Base-by-base conservation (phyloP, 2,888 invertebrate genomes). In the Sinelater perroti region DNA sequence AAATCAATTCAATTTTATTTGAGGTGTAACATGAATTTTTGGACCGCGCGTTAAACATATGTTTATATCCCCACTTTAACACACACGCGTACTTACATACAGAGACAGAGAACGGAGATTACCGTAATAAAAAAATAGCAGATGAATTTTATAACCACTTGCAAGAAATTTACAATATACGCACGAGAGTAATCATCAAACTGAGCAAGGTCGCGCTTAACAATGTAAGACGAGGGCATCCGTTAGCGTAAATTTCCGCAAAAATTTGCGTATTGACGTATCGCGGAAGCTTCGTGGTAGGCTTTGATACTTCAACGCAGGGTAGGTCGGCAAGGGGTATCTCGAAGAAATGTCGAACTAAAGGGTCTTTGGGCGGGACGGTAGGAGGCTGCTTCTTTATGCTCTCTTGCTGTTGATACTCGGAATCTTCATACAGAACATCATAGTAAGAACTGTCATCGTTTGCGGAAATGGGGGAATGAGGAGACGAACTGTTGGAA, bases 281-380 rank as follows among this genome's bases (percentile, higher is more conserved):
- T n/a, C n/a, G n/a, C 35, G 75, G 72, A 10, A 72, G 66, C 46
- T 71, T 72, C 10, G 72, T 74, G 2, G 74, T 71, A 20, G 70
- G 66, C 58, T 75, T 73, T 11, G 55, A 31, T 54, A 74, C 72
- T 56, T 76, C 72, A 8, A 78, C 77, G 62, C 79, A 79, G 0
- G 78, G 78, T 46, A 79, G 64, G 16, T 74, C 70, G 45, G 72
- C 70, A 8, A 67, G 64, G 44, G 72, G 68, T 16, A 74, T 73
- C 56, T 70, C 65, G 51, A 76, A 69, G 35, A 75, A 63, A 44
- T 72, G 72, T 28, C 67, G 63, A 36, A 67, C 57, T 30, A 60
- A 47, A 2, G 70, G 72, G 60, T 72, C 70, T 40, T 63, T 63
- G 10, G 66, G 66, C 42, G 60, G 58, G 7, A 64, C 52, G n/a